Evolutionary conservation across 1,140 invertebrate species (phyloP), one percentile per base, ranked within the genome.

Genomic region (Brachionus rotundiformis): DNA sequence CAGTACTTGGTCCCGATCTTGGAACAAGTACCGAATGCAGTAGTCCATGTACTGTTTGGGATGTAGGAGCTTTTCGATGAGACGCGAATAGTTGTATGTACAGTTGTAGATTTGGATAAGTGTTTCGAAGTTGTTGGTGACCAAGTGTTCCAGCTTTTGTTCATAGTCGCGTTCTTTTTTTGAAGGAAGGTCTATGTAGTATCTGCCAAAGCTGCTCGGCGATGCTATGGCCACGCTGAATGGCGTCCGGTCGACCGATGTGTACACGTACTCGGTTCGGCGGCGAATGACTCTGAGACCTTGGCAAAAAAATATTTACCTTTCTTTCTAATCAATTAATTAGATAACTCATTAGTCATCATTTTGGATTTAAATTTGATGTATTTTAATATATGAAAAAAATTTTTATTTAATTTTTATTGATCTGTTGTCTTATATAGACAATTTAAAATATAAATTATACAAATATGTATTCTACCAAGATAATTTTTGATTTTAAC

Each of bases 51-150:
- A 59, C 2, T 33, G 59, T 33, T 63, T 54, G 4, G 76, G 59
- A 13, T 79, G 31, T 3, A 59, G 47, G 0, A 79, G 19, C 16
- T 79, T 79, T 54, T 63, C 76, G 8, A 79, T 36, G 7, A 79
- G 27, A 10, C 59, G 44, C 5, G 27, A 25, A 11, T 59, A 79
- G 33, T 79, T 79, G 76, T 59, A 79, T 33, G 76, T 41, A 27
- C 76, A 79, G 23, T 79, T 79, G 76, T 79, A 79, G 11, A 79
- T 10, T 63, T 79, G 76, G 11, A 79, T 79, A 0, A 39, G 49
- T 3, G 76, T 59, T 19, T 63, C 76, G 29, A 59, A 79, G 3
- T 59, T 63, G 36, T 79, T 79, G 49, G 19, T 6, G 6, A 59
- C 19, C 29, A 79, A 27, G 10, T 54, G 31, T 19, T 54, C 36